Evolutionary conservation across 2,888 invertebrate species (phyloP).

Genomic region (Cactoblastis cactorum): DNA sequence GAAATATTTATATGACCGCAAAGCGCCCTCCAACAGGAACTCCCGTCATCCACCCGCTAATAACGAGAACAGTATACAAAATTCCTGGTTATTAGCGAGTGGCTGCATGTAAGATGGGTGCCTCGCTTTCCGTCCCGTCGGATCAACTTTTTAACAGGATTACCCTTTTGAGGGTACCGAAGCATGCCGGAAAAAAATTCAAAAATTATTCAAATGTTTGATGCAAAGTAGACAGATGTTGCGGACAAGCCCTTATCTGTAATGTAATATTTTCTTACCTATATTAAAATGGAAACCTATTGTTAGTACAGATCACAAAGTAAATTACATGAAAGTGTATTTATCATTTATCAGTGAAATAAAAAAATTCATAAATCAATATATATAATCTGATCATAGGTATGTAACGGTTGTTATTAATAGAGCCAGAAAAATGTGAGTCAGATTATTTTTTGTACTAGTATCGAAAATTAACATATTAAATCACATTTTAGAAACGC

Average conservation of each 20-base stretch:
- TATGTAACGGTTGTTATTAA: too few relatives aligned
- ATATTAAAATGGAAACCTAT: not conserved
- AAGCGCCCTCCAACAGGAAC: not conserved
- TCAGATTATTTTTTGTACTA: too few relatives aligned
- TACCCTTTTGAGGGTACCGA: not conserved
- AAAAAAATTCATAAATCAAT: too few relatives aligned
- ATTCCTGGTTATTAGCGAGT: not conserved
- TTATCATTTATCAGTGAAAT: too few relatives aligned
- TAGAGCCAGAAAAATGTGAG: too few relatives aligned
- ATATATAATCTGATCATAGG: too few relatives aligned
- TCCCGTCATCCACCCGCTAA: slow-evolving; percentile 10
- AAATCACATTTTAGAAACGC: not conserved
- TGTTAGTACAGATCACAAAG: too few relatives aligned
- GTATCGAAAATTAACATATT: too few relatives aligned
- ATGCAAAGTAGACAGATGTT: not conserved
- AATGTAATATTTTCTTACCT: not conserved
- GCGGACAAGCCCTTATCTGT: not conserved
- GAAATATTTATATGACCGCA: slow-evolving; percentile 18
- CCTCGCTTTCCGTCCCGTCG: not conserved
- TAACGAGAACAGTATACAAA: slow-evolving; percentile 7
- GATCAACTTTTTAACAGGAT: slow-evolving; percentile 6
- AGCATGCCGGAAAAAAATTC: not conserved
- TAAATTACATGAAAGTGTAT: too few relatives aligned
- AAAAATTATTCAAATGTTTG: not conserved
- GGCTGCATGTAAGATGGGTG: not conserved